These are phyloP conservation scores for Pollenia griseotomentosa DNA, from an alignment of 2,888 invertebrate species.

Conservation along the genomic window DNA sequence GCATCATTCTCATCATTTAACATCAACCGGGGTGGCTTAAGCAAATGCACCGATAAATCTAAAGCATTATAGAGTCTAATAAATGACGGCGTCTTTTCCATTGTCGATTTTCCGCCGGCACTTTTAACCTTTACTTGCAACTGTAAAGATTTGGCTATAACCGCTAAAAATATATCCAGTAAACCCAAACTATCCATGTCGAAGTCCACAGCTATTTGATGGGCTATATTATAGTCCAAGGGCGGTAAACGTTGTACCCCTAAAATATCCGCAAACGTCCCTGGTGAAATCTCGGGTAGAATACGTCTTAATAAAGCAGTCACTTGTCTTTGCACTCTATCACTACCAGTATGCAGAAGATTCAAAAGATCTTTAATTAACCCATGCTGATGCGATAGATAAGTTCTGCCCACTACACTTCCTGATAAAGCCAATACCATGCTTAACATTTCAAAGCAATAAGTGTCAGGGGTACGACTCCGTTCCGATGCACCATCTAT, in stretches of 20 bases:
- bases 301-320: slow-evolving; percentile 94
- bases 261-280: slow-evolving; percentile 91
- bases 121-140: slow-evolving; percentile 92
- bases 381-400: slow-evolving; percentile 94
- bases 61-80: slow-evolving; percentile 82
- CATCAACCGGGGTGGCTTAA: slow-evolving; percentile 73
- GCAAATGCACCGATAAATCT: slow-evolving; percentile 82
- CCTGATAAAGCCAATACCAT: slow-evolving; percentile 97
- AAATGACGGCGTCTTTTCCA: slow-evolving; percentile 86
- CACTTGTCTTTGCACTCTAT: slow-evolving; percentile 96
- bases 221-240: slow-evolving; percentile 90
- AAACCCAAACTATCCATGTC: slow-evolving; percentile 89
- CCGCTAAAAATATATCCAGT: slow-evolving; percentile 94
- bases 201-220: slow-evolving; percentile 84
- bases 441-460: slow-evolving; percentile 98
- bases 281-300: slow-evolving; percentile 94
- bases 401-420: slow-evolving; percentile 94
- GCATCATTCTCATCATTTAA: slow-evolving; percentile 23
- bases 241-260: slow-evolving; percentile 90
- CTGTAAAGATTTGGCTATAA: slow-evolving; percentile 95
- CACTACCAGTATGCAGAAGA: slow-evolving; percentile 96
- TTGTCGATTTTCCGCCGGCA: slow-evolving; percentile 81
- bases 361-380: slow-evolving; percentile 93
- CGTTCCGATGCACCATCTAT: slow-evolving; percentile 80
- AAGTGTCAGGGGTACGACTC: slow-evolving; percentile 89